Evolutionary conservation across 2,113 vertebrate species (phyloP).

Genomic region (Burhinus oedicnemus): DNA sequence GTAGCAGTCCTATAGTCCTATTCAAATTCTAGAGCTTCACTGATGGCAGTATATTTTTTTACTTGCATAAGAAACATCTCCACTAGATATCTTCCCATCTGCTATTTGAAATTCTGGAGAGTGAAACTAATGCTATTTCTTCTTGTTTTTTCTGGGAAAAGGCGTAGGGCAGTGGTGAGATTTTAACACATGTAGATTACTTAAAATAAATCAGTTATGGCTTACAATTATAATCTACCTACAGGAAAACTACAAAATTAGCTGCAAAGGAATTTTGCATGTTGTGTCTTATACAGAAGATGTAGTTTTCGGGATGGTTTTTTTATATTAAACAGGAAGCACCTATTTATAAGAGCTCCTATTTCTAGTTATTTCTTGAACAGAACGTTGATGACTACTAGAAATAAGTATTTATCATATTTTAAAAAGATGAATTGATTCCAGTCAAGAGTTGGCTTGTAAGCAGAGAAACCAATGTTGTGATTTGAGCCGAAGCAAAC

Average conservation of each 20-base stretch:
- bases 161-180: not conserved
- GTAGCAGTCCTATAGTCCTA: not conserved
- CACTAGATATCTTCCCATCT: not conserved
- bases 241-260: not conserved
- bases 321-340: not conserved
- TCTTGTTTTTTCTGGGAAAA: not conserved
- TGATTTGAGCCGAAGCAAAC: not conserved
- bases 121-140: not conserved
- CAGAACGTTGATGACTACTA: not conserved
- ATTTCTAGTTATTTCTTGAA: not conserved
- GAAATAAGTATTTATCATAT: not conserved
- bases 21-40: not conserved
- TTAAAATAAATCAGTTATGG: not conserved
- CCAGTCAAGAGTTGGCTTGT: not conserved
- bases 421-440: not conserved
- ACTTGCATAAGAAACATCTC: not conserved
- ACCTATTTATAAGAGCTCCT: not conserved
- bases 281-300: not conserved
- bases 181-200: not conserved
- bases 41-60: not conserved
- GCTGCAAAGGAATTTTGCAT: not conserved
- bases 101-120: not conserved
- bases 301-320: not conserved
- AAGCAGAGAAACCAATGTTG: not conserved
- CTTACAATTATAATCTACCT: not conserved